Conservation (phyloP, 2,113 vertebrate species). For the Sprattus sprattus region DNA sequence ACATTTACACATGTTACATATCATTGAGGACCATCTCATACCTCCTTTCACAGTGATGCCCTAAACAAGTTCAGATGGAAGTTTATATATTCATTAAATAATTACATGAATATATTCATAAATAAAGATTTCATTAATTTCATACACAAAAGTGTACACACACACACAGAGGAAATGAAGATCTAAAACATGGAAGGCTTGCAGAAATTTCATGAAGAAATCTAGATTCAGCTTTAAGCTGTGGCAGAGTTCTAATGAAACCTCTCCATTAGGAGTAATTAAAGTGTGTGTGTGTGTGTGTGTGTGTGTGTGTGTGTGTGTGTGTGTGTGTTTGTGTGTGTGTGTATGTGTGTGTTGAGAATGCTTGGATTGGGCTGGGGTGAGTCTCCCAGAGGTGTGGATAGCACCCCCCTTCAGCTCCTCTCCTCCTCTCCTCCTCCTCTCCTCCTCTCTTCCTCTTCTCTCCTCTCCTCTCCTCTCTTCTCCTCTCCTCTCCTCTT, state of each 20-base stretch:
- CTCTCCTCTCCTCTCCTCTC: background rate
- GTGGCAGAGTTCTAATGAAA: too few relatives aligned
- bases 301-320: background rate
- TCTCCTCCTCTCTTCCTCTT: background rate
- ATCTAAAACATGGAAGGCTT: too few relatives aligned
- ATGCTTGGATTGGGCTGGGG: background rate
- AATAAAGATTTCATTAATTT: background rate
- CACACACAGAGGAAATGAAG: too few relatives aligned
- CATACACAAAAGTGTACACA: too few relatives aligned
- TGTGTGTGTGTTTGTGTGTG: background rate
- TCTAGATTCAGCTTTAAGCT: too few relatives aligned
- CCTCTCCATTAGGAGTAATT: too few relatives aligned
- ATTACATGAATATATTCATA: background rate
- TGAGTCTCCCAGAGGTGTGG: background rate
- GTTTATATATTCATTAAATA: background rate
- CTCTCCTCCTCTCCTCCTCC: conserved; percentile 56
- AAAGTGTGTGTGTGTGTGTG: background rate
- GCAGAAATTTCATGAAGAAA: too few relatives aligned
- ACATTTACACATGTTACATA: background rate
- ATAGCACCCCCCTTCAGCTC: background rate
- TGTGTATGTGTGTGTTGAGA: background rate
- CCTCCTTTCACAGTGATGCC: background rate
- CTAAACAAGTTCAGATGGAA: background rate
- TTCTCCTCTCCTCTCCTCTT: too few relatives aligned
- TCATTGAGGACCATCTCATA: background rate